Conservation (phyloP, 2,113 vertebrate genomes). For the Actenoides lindsayi region DNA sequence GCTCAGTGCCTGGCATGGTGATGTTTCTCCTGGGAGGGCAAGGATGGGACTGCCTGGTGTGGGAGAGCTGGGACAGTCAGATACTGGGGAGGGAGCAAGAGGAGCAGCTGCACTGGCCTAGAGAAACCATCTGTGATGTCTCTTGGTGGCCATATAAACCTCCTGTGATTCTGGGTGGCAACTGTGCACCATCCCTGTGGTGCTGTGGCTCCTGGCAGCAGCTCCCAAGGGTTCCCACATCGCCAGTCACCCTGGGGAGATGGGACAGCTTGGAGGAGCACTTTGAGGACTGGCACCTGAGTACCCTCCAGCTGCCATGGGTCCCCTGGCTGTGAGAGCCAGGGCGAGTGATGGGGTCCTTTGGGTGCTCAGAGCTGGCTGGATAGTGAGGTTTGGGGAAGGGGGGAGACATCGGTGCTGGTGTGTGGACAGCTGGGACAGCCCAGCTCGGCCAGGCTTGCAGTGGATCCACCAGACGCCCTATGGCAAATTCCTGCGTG, state of each 20-base stretch:
- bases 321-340: background rate
- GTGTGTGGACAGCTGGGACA: background rate
- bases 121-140: background rate
- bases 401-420: background rate
- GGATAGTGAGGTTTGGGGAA: background rate
- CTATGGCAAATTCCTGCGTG: accelerated
- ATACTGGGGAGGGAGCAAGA: background rate
- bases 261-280: accelerated
- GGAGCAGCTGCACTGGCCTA: background rate
- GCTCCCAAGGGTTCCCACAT: background rate
- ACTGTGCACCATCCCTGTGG: accelerated
- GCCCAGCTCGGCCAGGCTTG: background rate
- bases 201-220: background rate
- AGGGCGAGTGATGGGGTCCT: background rate
- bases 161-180: background rate
- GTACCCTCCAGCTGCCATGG: background rate
- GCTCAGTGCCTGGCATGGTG: background rate
- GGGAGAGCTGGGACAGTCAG: background rate
- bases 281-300: background rate
- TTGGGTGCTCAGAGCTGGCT: background rate
- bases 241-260: background rate
- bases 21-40: background rate
- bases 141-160: background rate
- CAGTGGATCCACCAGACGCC: background rate
- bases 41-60: too few species aligned